Evolutionary conservation across 2,113 vertebrate species (phyloP).

Genomic region (Hydrochoerus hydrochaeris): DNA sequence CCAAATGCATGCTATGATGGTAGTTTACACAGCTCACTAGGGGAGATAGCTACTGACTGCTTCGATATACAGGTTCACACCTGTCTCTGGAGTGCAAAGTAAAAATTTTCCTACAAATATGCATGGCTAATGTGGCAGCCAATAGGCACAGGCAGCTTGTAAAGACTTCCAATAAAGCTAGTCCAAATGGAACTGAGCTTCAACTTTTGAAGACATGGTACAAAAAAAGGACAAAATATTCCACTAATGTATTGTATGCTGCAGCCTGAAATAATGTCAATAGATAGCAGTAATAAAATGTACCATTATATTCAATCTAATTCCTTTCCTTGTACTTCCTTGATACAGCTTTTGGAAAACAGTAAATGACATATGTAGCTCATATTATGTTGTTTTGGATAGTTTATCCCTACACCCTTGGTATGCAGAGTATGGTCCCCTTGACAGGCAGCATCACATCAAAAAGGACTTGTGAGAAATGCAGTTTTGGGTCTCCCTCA

Average conservation of each 20-base stretch:
- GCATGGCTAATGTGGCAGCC: fast-evolving
- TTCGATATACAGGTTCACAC: fast-evolving
- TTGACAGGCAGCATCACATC: not conserved
- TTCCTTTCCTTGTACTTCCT: not conserved
- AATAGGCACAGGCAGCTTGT: not conserved
- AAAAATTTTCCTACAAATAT: not conserved
- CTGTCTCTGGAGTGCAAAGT: not conserved
- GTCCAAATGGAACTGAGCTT: not conserved
- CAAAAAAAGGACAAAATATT: not conserved
- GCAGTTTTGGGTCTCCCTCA: not conserved
- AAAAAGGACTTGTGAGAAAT: not conserved
- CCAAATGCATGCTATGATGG: not conserved
- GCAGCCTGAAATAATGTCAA: not conserved
- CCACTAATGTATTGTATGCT: not conserved
- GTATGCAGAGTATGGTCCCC: not conserved
- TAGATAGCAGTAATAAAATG: not conserved
- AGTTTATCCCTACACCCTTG: not conserved
- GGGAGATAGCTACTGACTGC: not conserved
- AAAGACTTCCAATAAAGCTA: not conserved
- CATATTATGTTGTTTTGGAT: no score
- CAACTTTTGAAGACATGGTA: not conserved
- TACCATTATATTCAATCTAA: not conserved
- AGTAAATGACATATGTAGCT: not conserved
- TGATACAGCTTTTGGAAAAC: not conserved
- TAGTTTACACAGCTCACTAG: not conserved